Base-by-base conservation (phyloP, 2,797 vertebrate genomes). In the Pelobates cultripes region DNA sequence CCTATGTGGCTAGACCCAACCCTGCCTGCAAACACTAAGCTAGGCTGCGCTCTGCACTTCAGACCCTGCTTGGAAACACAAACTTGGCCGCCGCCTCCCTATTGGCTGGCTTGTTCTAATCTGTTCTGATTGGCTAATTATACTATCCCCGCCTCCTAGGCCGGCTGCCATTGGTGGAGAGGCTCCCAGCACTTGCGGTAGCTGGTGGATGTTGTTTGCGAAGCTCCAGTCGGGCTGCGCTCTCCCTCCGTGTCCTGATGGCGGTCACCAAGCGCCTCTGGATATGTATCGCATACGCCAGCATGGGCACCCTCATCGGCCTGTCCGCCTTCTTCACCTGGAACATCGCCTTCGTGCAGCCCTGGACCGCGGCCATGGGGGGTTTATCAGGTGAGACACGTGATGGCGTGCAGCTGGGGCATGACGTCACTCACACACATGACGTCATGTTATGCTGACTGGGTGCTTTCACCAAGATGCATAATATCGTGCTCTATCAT, bases 331-430 rank as follows among this genome's bases (percentile, higher is more conserved):
- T 97, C 86, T 86, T 97, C 66, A 89, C 92, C 79, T 98, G 96
- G 96, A 97, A 95, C 87, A 86, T 95, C 87, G 91, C 89, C 80
- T 96, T 92, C 90, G 86, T 72, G 3, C 96, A 98, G 90, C 95
- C 94, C 12, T 96, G 93, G 90, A 98, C 96, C 3, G 95, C 93
- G 43, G 95, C 96, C 78, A 95, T 96, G 93, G 97, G 96, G 60
- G 96, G 96, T 71, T 93, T 98, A 81, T 95, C 96, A 93, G 97
- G 97, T 98, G 66, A 2, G 42, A 5, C 28, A 3, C 3, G 28
- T 63, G 44, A 13, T 42, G 12, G 0, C 40, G 1, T 5, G 70
- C 28, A 10, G 14, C 15, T 41, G 80, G 10, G 47, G 51, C 3
- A 13, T 57, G 69, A 43, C 15, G 73, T 43, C 43, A 64, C 15